phyloP scores from a whole-genome alignment of 2,113 vertebrate species.

The Cardinalis cardinalis region DNA sequence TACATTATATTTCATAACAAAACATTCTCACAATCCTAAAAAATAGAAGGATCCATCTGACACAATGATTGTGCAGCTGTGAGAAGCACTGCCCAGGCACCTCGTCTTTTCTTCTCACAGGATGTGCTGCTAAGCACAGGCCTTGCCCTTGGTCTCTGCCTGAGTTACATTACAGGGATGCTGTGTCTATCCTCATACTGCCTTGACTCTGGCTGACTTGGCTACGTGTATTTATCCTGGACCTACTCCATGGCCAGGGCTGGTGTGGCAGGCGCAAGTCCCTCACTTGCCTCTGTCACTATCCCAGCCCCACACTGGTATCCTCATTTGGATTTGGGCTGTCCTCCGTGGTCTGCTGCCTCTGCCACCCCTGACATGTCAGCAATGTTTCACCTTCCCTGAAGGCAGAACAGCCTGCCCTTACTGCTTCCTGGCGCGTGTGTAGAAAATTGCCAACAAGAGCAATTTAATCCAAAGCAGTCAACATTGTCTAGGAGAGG shows the following conservation, averaged over 20 bases:
- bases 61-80: fast-evolving
- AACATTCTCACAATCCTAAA: background rate
- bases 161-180: fast-evolving
- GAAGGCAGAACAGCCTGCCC: background rate
- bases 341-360: background rate
- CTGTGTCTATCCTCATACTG: background rate
- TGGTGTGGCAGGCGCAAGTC: background rate
- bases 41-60: fast-evolving
- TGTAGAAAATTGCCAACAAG: background rate
- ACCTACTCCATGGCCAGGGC: fast-evolving
- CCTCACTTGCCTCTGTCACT: fast-evolving
- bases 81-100: background rate
- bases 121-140: background rate
- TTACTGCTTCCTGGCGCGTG: fast-evolving
- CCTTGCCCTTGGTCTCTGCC: fast-evolving
- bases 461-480: background rate
- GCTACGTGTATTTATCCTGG: background rate
- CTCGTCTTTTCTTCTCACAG: background rate
- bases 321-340: background rate
- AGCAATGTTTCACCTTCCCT: background rate
- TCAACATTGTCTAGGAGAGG: background rate
- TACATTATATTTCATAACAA: background rate
- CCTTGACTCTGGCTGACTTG: background rate
- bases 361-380: background rate
- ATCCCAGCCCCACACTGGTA: fast-evolving